Base-by-base conservation (phyloP, 37 sponge, comb jelly and placozoan species). In the Cladorhizidae sp. region DNA sequence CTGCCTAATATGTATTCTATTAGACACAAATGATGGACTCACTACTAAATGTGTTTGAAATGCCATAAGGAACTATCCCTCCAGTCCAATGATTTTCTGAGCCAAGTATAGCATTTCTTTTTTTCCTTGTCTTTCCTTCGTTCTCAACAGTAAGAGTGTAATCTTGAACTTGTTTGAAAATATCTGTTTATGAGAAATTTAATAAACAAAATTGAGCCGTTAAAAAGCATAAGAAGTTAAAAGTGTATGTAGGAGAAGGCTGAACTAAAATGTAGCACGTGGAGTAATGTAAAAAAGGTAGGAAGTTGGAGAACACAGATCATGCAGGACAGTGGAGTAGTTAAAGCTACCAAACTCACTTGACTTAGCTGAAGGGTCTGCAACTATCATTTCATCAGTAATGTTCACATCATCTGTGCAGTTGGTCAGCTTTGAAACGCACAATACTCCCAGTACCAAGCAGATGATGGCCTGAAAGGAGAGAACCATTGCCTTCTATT, bases 71-170 rank as follows among this genome's bases (percentile, higher is more conserved):
- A 6, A 93, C 77, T 14, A 73, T 70, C 8, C 61, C 90, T 26
- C 77, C 51, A 28, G 94, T 90, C 90, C 94, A 93, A 14, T 83
- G 80, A 22, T 12, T 2, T 29, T 57, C 40, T 31, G 26, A 40
- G 33, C 73, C 56, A 35, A 8, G 5, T 23, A 31, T 23, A 26
- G 55, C 50, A 38, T 67, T 74, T 52, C 74, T 51, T 52, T 74
- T 29, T 28, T 26, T 51, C 56, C 22, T 32, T 74, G 14, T 51
- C 5, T 6, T 2, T 74, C 49, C 22, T n/a, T 14, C 5, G 1
- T 20, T 25, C 28, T 29, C 17, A 37, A 18, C 28, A 23, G 54
- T 54, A 17, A 74, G 1, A 17, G 74, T 74, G 9, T 25, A 31
- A 32, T 74, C 74, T 31, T 56, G 57, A 18, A 35, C 33, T 9